Evolutionary conservation across 2,113 vertebrate genomes (phyloP).

Genomic region (Verasper variegatus): DNA sequence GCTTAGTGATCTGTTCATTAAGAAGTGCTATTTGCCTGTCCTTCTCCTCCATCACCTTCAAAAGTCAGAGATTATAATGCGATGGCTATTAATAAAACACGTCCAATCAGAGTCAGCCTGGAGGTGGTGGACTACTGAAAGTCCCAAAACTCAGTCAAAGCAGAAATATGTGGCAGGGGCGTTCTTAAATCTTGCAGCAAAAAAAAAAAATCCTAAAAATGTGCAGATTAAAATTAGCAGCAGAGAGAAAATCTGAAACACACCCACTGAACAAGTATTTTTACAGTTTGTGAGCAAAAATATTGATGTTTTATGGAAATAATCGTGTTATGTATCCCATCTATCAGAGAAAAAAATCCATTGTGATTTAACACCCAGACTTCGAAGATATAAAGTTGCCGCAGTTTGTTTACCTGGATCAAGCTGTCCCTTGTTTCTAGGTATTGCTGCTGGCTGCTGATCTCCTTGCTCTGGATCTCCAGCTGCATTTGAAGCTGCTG

Average conservation of each 20-base stretch:
- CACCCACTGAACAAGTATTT: background rate
- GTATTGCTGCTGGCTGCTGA: slow-evolving; percentile 88
- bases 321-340: background rate
- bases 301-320: background rate
- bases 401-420: slow-evolving; percentile 83
- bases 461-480: slow-evolving; percentile 95
- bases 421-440: slow-evolving; percentile 88
- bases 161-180: background rate
- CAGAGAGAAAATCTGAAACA: background rate
- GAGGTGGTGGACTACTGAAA: slow-evolving; percentile 16
- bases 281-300: background rate
- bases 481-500: slow-evolving; percentile 98
- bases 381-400: background rate
- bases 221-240: slow-evolving; percentile 19
- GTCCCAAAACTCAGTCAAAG: slow-evolving; percentile 3
- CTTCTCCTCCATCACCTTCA: slow-evolving; percentile 90
- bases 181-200: background rate
- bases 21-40: slow-evolving; percentile 89
- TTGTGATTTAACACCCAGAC: background rate
- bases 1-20: slow-evolving; percentile 89
- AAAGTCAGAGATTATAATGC: slow-evolving; percentile 85
- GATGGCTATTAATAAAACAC: slow-evolving; percentile 77
- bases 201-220: slow-evolving; percentile 1
- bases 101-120: slow-evolving; percentile 25
- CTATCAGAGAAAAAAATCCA: background rate